These are phyloP conservation scores for Rhinogobius similis DNA, from an alignment of 2,113 vertebrate species.

Conservation along the genomic window DNA sequence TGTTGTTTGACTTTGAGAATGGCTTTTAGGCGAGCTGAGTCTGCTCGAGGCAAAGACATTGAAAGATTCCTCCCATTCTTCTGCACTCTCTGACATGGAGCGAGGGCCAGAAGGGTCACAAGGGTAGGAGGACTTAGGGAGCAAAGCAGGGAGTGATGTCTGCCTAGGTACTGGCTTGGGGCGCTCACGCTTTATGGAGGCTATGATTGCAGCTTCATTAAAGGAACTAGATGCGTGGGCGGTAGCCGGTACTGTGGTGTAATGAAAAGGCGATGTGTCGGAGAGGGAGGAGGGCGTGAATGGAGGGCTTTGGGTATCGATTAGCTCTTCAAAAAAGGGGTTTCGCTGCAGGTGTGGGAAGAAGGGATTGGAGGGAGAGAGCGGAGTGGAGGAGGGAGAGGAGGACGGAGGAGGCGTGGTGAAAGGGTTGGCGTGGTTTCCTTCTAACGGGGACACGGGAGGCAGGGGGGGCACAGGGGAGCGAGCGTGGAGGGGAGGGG, in stretches of 20 bases:
- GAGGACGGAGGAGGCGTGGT: constrained; percentile 51
- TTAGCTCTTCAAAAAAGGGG: constrained; percentile 91
- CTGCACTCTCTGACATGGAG: constrained; percentile 60
- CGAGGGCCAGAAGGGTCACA: constrained; percentile 35
- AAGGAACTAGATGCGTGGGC: constrained; percentile 58
- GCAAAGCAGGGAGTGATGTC: constrained; percentile 71
- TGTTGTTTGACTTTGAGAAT: constrained; percentile 7
- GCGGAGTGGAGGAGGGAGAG: constrained; percentile 63
- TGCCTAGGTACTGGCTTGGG: constrained; percentile 70
- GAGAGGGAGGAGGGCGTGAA: constrained; percentile 81
- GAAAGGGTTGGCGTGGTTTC: constrained; percentile 65
- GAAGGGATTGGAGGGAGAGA: constrained; percentile 88
- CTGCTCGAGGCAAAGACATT: constrained; percentile 88
- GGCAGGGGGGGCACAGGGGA: constrained; percentile 66
- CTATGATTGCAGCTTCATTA: constrained; percentile 49
- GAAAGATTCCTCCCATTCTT: constrained; percentile 87
- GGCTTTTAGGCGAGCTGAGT: constrained; percentile 73
- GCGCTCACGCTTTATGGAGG: constrained; percentile 67
- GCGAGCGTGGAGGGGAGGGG: constrained; percentile 76
- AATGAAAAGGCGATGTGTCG: constrained; percentile 63
- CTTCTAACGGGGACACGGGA: constrained; percentile 59
- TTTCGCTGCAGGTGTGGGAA: constrained; percentile 85
- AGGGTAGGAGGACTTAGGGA: constrained; percentile 44
- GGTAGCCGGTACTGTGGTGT: constrained; percentile 70
- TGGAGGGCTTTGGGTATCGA: constrained; percentile 87